Conservation (phyloP, 2,888 invertebrate species). For the Amorpha juglandis region DNA sequence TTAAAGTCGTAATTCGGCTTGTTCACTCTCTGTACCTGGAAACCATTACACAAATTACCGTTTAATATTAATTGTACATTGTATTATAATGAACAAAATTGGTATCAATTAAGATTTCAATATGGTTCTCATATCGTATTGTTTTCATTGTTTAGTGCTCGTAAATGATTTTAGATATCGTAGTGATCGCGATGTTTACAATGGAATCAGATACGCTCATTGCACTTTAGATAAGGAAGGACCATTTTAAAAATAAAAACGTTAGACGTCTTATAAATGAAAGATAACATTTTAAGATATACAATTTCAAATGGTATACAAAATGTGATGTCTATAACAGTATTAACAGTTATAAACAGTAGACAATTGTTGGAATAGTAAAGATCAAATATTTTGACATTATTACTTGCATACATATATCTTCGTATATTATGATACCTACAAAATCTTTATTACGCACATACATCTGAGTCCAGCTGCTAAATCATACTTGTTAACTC, state of each 20-base stretch:
- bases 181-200: constrained; percentile 21
- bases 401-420: constrained; percentile 6
- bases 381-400: constrained; percentile 19
- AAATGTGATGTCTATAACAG: not conserved
- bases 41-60: constrained; percentile 36
- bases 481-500: constrained; percentile 24
- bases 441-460: constrained; percentile 22
- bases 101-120: constrained; percentile 1
- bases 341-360: not conserved
- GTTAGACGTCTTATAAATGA: constrained; percentile 8
- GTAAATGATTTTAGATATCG: constrained; percentile 13
- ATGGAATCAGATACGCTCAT: constrained; percentile 10
- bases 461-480: constrained; percentile 20
- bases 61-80: constrained; percentile 20
- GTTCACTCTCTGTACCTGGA: constrained; percentile 85
- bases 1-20: constrained; percentile 92
- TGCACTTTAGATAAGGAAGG: constrained; percentile 13
- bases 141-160: constrained; percentile 6
- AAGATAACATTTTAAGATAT: not conserved
- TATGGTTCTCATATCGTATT: not conserved
- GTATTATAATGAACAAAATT: constrained; percentile 21
- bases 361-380: not conserved
- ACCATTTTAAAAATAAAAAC: constrained; percentile 16
- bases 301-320: not conserved
- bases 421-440: not conserved